These are phyloP conservation scores for Dinocampus coccinellae DNA, from an alignment of 2,888 invertebrate genomes.

Conservation along the genomic window DNA sequence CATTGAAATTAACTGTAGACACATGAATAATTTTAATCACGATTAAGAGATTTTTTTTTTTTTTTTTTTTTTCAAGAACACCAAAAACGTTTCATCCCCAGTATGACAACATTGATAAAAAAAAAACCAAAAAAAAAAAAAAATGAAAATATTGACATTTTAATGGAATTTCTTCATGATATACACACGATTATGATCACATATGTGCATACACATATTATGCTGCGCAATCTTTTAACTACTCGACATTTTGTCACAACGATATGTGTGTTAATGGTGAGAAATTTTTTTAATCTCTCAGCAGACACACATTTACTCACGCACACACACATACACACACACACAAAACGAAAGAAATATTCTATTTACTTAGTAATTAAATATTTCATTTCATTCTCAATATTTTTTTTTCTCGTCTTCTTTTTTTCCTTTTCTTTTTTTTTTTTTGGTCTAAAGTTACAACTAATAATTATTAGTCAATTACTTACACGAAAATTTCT, in stretches of 20 bases:
- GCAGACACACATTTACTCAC: no score
- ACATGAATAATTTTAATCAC: background rate
- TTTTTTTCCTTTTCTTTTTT: background rate
- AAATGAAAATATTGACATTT: background rate
- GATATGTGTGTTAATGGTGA: background rate
- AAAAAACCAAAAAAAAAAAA: no score
- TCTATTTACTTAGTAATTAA: background rate
- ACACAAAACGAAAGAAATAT: no score
- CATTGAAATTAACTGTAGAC: background rate
- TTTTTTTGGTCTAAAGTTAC: background rate
- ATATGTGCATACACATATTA: background rate
- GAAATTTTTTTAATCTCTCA: background rate
- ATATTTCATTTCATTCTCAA: background rate
- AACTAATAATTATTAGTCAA: background rate
- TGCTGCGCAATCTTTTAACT: background rate
- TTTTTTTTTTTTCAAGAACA: no score
- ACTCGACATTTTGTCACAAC: background rate
- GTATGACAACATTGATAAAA: background rate
- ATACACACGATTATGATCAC: background rate
- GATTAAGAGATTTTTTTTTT: no score
- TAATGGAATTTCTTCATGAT: background rate
- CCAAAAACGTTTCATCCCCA: background rate
- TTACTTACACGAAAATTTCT: constrained; percentile 2
- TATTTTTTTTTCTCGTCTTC: no score
- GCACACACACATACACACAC: no score